Evolutionary conservation across 2,888 invertebrate species (phyloP).

Genomic region (Athalia rosae): DNA sequence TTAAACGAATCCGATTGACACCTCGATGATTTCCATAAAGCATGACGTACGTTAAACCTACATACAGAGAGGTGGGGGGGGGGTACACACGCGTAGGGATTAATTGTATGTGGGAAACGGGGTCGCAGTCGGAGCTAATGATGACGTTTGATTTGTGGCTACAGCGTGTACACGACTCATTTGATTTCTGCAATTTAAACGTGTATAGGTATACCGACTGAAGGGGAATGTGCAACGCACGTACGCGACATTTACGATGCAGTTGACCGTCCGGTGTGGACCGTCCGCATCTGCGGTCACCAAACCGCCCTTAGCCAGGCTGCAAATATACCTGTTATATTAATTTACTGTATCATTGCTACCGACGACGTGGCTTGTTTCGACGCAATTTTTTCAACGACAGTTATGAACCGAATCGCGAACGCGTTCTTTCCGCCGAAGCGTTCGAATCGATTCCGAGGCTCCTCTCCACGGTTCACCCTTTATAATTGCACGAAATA

Average conservation of each 20-base stretch:
- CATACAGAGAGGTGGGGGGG: too few relatives aligned
- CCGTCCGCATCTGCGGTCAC: neutral
- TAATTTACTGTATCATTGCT: too few relatives aligned
- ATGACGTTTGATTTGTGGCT: slow-evolving; percentile 29
- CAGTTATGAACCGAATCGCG: neutral
- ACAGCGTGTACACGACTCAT: slow-evolving; percentile 25
- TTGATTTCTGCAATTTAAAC: neutral
- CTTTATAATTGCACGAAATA: neutral
- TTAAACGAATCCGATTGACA: slow-evolving; percentile 21
- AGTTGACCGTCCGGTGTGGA: neutral
- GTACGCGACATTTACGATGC: neutral
- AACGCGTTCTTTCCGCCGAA: slow-evolving; percentile 4
- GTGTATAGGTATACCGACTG: neutral
- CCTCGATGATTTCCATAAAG: slow-evolving; percentile 10
- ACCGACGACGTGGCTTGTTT: too few relatives aligned
- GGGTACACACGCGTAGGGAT: too few relatives aligned
- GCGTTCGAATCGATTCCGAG: slow-evolving; percentile 28
- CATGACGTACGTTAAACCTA: neutral
- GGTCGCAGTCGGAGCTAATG: neutral
- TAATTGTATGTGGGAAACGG: neutral
- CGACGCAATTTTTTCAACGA: neutral
- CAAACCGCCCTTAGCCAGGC: too few relatives aligned
- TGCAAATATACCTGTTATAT: too few relatives aligned
- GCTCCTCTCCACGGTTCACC: neutral
- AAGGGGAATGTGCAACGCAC: too few relatives aligned